These are phyloP conservation scores for Setipinna tenuifilis DNA, from an alignment of 2,797 vertebrate species.

Conservation along the genomic window DNA sequence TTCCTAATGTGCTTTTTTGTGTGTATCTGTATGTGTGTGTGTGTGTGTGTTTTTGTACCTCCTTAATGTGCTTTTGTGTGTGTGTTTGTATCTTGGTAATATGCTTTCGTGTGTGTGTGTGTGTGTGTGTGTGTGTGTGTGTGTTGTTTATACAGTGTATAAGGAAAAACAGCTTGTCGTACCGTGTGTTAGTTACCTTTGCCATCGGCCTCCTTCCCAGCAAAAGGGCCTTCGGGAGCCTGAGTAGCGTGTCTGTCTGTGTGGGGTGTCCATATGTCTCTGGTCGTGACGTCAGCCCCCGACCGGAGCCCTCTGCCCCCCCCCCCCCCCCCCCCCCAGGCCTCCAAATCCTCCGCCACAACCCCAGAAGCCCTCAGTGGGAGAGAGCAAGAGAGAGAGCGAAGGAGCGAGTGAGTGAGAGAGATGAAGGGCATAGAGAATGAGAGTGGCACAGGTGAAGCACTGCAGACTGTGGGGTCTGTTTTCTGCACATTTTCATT, in stretches of 20 bases:
- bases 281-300: conserved; percentile 37
- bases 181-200: conserved; percentile 42
- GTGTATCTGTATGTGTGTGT: conserved; percentile 11
- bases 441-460: not conserved
- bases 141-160: not conserved
- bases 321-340: not conserved
- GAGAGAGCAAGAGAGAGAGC: not conserved
- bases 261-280: conserved; percentile 48
- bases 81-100: not conserved
- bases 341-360: not conserved
- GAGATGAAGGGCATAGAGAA: not conserved
- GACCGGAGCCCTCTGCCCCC: conserved; percentile 14
- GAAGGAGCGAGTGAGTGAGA: not conserved
- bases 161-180: conserved; percentile 45
- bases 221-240: conserved; percentile 49
- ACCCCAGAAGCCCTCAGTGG: not conserved
- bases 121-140: too few species aligned
- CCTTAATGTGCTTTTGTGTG: conserved; percentile 29
- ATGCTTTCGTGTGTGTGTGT: not conserved
- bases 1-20: not conserved
- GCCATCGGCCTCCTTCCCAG: conserved; percentile 42
- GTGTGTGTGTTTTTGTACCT: conserved; percentile 10
- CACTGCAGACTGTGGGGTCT: not conserved
- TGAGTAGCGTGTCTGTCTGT: conserved; percentile 44
- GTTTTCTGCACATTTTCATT: conserved; percentile 8